These are phyloP conservation scores for Lipophrys pholis DNA, from an alignment of 2,113 vertebrate genomes.

Conservation along the genomic window DNA sequence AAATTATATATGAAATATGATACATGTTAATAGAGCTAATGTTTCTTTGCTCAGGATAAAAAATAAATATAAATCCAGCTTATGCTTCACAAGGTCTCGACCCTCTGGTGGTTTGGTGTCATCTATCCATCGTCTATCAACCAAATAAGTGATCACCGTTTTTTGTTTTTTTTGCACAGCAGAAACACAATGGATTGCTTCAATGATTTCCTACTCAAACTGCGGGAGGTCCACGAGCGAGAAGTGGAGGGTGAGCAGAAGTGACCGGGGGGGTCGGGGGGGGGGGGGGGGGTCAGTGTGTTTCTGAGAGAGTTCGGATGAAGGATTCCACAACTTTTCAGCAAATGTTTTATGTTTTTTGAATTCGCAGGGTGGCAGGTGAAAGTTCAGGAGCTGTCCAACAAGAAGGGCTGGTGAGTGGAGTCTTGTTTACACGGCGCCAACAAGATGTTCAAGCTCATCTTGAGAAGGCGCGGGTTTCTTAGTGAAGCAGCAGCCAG, in stretches of 20 bases:
- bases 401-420: constrained; percentile 93
- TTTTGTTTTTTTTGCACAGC: background rate
- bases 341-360: background rate
- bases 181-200: constrained; percentile 84
- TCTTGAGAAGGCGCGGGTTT: background rate
- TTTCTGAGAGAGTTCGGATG: background rate
- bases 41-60: no score
- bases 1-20: no score
- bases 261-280: no score
- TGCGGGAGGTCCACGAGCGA: constrained; percentile 91
- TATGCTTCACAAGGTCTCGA: no score
- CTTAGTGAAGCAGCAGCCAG: background rate
- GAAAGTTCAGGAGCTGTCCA: constrained; percentile 91
- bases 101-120: no score
- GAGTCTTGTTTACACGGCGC: constrained; percentile 14
- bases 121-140: no score
- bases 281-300: no score
- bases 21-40: no score
- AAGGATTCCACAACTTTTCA: background rate
- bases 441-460: constrained; percentile 25
- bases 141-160: background rate
- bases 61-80: no score
- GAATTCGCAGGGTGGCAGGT: constrained; percentile 86
- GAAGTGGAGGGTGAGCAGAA: constrained; percentile 87
- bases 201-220: constrained; percentile 86